Percentiles rank a stretch among this genome's conserved stretches.
Evolutionary conservation across 2,797 vertebrate genomes (phyloP).

Genomic region (Taenioides sp.): DNA sequence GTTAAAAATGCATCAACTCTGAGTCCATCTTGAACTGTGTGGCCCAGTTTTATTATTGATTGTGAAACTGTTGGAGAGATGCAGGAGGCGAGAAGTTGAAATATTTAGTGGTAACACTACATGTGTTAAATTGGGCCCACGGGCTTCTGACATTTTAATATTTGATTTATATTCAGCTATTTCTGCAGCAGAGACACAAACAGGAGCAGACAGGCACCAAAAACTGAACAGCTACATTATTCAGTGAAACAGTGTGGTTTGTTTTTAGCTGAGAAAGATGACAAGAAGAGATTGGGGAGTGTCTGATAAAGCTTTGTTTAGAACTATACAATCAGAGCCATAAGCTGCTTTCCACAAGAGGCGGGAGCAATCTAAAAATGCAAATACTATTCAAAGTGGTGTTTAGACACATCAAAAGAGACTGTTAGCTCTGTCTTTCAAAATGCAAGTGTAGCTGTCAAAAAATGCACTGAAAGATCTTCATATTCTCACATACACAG

Average conservation of each 20-base stretch:
- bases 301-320: not conserved
- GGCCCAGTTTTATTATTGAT: not conserved
- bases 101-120: conserved; percentile 15
- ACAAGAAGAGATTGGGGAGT: conserved; percentile 14
- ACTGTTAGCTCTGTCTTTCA: not conserved
- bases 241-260: conserved; percentile 47
- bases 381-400: not conserved
- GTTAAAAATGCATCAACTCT: not conserved
- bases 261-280: conserved; percentile 24
- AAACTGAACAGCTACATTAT: conserved; percentile 54
- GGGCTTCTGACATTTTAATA: conserved; percentile 50
- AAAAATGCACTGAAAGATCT: not conserved
- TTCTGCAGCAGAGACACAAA: conserved; percentile 50
- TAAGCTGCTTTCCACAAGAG: conserved; percentile 6
- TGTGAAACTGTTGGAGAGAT: conserved; percentile 2
- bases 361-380: not conserved
- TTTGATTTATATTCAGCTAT: conserved; percentile 65
- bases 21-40: not conserved
- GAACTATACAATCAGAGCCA: conserved; percentile 15
- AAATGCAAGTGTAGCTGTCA: not conserved
- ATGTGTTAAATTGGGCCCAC: conserved; percentile 16
- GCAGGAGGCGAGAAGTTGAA: conserved; percentile 6
- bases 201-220: conserved; percentile 40
- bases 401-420: not conserved
- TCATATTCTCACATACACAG: not conserved